Conservation (phyloP, 2,113 vertebrate genomes). For the Caloenas nicobarica region DNA sequence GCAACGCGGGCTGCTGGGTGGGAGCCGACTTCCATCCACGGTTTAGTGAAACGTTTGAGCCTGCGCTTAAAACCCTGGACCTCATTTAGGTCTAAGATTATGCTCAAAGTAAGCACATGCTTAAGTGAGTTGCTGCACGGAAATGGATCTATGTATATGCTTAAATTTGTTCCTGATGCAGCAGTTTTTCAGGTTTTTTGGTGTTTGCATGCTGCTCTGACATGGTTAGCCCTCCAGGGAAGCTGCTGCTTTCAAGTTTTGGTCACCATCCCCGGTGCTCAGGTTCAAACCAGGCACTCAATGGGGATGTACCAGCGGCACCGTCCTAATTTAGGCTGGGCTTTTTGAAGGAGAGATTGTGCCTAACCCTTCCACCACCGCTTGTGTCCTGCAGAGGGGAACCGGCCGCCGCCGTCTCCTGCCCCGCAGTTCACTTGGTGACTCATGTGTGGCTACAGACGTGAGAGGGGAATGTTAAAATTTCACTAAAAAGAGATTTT, state of each 20-base stretch:
- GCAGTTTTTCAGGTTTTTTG: neutral
- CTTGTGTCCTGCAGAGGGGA: fast-evolving
- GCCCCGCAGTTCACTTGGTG: fast-evolving
- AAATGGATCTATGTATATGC: fast-evolving
- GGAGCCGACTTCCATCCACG: too few relatives aligned
- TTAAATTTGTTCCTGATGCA: neutral
- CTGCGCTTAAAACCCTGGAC: neutral
- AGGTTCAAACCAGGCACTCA: neutral
- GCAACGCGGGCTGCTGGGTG: neutral
- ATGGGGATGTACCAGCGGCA: fast-evolving
- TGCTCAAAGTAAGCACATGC: neutral
- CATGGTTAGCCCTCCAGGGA: fast-evolving
- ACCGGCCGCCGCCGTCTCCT: fast-evolving
- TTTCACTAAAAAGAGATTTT: neutral
- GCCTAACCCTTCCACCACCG: fast-evolving
- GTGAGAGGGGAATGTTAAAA: neutral
- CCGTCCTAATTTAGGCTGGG: fast-evolving
- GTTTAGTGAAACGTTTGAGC: neutral
- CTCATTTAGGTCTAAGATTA: neutral
- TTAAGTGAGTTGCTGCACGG: neutral
- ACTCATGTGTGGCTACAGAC: fast-evolving
- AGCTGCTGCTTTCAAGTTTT: neutral
- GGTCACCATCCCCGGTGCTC: fast-evolving
- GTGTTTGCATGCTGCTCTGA: neutral
- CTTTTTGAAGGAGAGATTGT: neutral